A percentile compares a stretch with the other conserved stretches of the same genome.
Conservation (phyloP, 2,888 invertebrate genomes). For the Branchinecta sandiegonensis region DNA sequence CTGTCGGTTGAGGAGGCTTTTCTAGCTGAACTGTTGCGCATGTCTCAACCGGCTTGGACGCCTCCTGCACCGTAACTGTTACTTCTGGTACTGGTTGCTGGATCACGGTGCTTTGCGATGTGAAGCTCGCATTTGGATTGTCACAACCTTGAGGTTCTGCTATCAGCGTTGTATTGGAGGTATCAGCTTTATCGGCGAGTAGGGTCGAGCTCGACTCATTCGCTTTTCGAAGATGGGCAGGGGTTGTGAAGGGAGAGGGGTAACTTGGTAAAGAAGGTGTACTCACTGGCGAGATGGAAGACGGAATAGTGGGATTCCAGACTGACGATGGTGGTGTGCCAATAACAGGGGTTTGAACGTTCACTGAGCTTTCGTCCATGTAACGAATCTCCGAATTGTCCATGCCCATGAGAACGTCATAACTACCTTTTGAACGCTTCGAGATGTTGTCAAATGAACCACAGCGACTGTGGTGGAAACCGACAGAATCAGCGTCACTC, state of each 20-base stretch:
- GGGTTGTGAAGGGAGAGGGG: constrained; percentile 18
- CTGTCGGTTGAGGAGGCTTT: constrained; percentile 16
- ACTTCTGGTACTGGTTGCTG: background rate
- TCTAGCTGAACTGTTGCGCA: background rate
- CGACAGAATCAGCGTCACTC: constrained; percentile 38
- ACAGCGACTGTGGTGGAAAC: constrained; percentile 32
- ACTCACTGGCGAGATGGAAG: constrained; percentile 21
- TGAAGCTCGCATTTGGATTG: constrained; percentile 16
- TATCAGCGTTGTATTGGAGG: constrained; percentile 18
- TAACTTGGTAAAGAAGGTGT: constrained; percentile 21
- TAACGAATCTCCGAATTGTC: constrained; percentile 73
- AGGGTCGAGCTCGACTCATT: background rate
- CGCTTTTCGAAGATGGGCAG: background rate
- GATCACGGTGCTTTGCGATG: background rate
- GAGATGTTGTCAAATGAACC: constrained; percentile 42
- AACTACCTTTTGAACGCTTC: constrained; percentile 36
- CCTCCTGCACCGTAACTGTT: background rate
- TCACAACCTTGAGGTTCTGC: constrained; percentile 18
- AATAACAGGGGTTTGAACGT: constrained; percentile 58
- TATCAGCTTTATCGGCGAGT: constrained; percentile 18
- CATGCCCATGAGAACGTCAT: constrained; percentile 59
- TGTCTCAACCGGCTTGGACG: background rate
- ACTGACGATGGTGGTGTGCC: constrained; percentile 56
- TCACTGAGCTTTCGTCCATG: constrained; percentile 82
- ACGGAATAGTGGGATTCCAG: constrained; percentile 31